Evolutionary conservation across 2,888 invertebrate genomes (phyloP).

Genomic region (Netelia inedita): DNA sequence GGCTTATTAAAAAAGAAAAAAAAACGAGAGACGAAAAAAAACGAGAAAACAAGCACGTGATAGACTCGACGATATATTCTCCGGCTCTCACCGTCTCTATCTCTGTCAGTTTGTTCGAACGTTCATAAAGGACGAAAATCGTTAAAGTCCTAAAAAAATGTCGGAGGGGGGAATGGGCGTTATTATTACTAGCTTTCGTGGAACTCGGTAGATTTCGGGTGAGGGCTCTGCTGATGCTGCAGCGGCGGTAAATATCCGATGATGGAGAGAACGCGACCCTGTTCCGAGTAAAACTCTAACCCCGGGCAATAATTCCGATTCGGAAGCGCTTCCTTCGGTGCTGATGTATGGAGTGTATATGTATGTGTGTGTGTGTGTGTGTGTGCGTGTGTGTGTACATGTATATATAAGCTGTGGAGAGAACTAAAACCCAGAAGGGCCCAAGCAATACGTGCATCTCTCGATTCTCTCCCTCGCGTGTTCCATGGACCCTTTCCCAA

Average conservation of each 20-base stretch:
- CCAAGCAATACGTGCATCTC: constrained; percentile 45
- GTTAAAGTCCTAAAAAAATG: constrained; percentile 49
- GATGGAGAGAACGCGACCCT: constrained; percentile 60
- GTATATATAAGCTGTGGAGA: constrained; percentile 38
- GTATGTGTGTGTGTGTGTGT: constrained; percentile 32
- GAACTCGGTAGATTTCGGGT: constrained; percentile 39
- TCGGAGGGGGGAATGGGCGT: constrained; percentile 37
- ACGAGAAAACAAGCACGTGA: neutral
- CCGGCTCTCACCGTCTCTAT: neutral
- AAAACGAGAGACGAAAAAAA: constrained; percentile 9
- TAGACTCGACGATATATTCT: constrained; percentile 28
- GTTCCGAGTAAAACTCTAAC: constrained; percentile 72
- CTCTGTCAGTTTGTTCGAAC: constrained; percentile 46
- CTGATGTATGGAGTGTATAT: constrained; percentile 16
- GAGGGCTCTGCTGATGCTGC: constrained; percentile 2
- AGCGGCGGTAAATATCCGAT: constrained; percentile 32
- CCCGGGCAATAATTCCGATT: constrained; percentile 70
- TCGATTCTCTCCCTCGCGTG: constrained; percentile 58
- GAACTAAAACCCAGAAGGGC: constrained; percentile 67
- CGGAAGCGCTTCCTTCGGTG: constrained; percentile 71
- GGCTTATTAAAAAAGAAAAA: constrained; percentile 48
- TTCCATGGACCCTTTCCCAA: constrained; percentile 47
- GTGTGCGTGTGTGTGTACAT: constrained; percentile 47
- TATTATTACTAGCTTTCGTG: constrained; percentile 71
- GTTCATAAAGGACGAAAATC: constrained; percentile 49